These are phyloP conservation scores for Micrastur ruficollis DNA, from an alignment of 2,797 vertebrate genomes.

Conservation along the genomic window DNA sequence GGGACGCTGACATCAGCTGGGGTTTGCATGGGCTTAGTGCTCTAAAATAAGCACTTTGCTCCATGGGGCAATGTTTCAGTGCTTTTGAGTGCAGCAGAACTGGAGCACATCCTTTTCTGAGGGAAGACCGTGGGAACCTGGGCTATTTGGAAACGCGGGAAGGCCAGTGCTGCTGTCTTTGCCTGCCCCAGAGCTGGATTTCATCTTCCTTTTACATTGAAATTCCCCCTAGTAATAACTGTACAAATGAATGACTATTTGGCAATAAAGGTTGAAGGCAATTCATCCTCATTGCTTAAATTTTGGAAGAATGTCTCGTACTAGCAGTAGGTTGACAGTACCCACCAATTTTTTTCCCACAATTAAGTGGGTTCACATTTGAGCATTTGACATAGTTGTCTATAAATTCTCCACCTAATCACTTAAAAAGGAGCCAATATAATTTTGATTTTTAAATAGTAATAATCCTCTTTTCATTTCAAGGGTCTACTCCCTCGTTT, in stretches of 20 bases:
- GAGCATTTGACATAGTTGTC: background rate
- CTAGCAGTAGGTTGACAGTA: background rate
- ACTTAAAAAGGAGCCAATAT: background rate
- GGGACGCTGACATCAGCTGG: accelerated
- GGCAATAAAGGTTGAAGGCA: background rate
- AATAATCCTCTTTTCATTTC: background rate
- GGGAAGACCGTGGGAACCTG: background rate
- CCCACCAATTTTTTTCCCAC: background rate
- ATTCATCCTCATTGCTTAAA: background rate
- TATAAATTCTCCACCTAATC: background rate
- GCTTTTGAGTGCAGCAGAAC: background rate
- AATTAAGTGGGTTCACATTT: background rate
- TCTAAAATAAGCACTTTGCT: background rate
- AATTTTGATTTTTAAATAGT: background rate
- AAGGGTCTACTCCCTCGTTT: background rate
- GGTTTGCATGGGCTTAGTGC: background rate
- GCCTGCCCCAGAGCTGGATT: background rate
- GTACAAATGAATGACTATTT: background rate
- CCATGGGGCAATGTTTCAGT: accelerated
- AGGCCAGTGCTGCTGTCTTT: background rate
- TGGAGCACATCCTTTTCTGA: background rate
- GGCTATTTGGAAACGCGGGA: background rate
- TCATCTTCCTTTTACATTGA: background rate
- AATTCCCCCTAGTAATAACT: background rate
- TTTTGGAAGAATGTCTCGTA: background rate